These are phyloP conservation scores for Porites lutea DNA, from an alignment of 64 coral and sea anemone species.

Conservation along the genomic window DNA sequence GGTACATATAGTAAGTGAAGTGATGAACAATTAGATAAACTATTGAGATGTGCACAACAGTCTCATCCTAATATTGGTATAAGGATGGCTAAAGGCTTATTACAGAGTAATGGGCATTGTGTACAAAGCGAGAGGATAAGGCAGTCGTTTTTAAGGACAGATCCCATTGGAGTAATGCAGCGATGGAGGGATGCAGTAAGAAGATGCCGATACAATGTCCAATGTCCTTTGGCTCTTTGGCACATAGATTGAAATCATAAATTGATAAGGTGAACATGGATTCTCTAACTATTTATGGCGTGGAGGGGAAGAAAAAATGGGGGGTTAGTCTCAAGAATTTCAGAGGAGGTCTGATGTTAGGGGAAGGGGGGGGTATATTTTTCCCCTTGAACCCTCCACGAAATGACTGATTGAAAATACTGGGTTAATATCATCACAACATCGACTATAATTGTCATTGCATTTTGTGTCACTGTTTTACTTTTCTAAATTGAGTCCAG, in stretches of 20 bases:
- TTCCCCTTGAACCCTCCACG: no score
- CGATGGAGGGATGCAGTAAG: constrained; percentile 34
- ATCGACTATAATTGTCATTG: no score
- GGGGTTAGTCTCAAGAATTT: not conserved
- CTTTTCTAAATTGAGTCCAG: not conserved
- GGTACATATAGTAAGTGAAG: constrained; percentile 1
- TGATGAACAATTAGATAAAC: constrained; percentile 7
- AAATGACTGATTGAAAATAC: no score
- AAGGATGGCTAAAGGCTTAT: not conserved
- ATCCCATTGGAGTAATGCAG: constrained; percentile 40
- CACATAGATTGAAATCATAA: constrained; percentile 49
- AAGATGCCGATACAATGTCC: constrained; percentile 55
- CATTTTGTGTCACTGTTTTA: no score
- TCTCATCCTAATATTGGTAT: constrained; percentile 23
- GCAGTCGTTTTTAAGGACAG: constrained; percentile 49
- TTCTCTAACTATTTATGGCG: not conserved
- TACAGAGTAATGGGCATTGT: not conserved
- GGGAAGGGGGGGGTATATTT: no score
- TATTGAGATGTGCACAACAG: not conserved
- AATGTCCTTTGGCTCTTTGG: constrained; percentile 37
- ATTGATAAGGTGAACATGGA: constrained; percentile 16
- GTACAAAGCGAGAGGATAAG: not conserved
- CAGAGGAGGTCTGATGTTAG: no score
- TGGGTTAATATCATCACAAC: no score
- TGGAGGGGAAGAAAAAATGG: not conserved